Conservation (phyloP, 2,797 vertebrate genomes). For the Lacerta bilineata region DNA sequence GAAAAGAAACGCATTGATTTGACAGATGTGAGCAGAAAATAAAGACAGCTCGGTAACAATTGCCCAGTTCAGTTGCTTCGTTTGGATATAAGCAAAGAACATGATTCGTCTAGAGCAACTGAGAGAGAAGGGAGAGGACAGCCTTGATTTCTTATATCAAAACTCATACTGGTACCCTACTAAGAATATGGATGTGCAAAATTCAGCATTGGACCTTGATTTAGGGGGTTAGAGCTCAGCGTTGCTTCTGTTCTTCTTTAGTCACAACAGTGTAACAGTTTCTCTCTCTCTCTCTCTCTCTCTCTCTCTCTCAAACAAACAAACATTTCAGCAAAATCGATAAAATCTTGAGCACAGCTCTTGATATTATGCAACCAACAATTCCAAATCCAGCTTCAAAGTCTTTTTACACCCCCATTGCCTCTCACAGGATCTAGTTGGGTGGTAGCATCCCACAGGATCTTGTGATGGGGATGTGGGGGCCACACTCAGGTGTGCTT, state of each 20-base stretch:
- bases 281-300: no score
- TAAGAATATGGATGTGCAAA: not conserved
- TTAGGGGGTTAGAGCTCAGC: not conserved
- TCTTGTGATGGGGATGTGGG: no score
- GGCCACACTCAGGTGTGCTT: no score
- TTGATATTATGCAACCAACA: not conserved
- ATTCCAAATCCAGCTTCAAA: not conserved
- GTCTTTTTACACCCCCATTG: no score
- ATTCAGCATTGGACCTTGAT: not conserved
- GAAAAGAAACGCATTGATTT: slow-evolving; percentile 52
- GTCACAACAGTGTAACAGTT: not conserved
- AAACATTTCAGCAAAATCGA: not conserved
- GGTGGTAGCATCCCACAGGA: no score
- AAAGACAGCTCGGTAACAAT: slow-evolving; percentile 42
- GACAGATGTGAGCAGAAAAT: slow-evolving; percentile 55
- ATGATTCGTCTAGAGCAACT: slow-evolving; percentile 48
- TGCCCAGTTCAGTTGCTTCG: slow-evolving; percentile 42
- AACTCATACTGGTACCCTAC: not conserved
- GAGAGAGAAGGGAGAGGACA: slow-evolving; percentile 24
- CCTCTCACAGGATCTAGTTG: no score
- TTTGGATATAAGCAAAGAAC: slow-evolving; percentile 40
- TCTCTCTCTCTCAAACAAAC: no score
- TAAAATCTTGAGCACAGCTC: not conserved
- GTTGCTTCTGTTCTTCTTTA: not conserved
- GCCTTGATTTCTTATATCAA: slow-evolving; percentile 29